Conservation (phyloP, 2,888 invertebrate species). For the Notodonta ziczac region DNA sequence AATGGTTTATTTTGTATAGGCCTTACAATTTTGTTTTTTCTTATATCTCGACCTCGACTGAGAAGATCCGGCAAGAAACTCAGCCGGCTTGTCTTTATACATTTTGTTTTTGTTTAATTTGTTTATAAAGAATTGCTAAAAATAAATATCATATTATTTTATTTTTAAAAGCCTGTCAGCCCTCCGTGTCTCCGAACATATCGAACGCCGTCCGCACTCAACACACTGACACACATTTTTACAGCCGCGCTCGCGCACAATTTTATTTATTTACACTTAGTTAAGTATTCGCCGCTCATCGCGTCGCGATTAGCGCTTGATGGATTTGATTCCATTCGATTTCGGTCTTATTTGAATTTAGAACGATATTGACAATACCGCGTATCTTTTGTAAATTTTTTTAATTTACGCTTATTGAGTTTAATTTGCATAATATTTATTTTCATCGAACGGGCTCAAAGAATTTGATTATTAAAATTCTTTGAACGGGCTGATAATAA, state of each 20-base stretch:
- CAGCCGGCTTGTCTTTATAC: no score
- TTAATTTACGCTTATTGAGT: not conserved
- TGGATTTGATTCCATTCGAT: not conserved
- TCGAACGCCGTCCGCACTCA: slow-evolving; percentile 47
- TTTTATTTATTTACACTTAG: slow-evolving; percentile 73
- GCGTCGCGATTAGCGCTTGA: slow-evolving; percentile 16
- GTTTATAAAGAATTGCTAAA: no score
- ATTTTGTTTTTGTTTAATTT: no score
- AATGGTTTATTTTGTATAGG: no score
- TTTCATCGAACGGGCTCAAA: no score
- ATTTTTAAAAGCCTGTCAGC: slow-evolving; percentile 17
- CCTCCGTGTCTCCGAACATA: slow-evolving; percentile 47
- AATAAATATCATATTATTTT: not conserved
- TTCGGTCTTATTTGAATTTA: slow-evolving; percentile 2
- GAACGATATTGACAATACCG: not conserved
- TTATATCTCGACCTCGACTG: no score
- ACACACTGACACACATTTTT: slow-evolving; percentile 77
- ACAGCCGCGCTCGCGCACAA: slow-evolving; percentile 47
- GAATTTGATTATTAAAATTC: no score
- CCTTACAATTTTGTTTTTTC: no score
- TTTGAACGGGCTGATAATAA: not conserved
- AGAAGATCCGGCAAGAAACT: no score
- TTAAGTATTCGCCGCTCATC: slow-evolving; percentile 57
- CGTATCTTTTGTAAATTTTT: not conserved
- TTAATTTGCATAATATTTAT: slow-evolving; percentile 4